Evolutionary conservation across 2,797 vertebrate genomes (phyloP), one percentile per base, ranked within the genome.

Genomic region (Pipistrellus nathusii): DNA sequence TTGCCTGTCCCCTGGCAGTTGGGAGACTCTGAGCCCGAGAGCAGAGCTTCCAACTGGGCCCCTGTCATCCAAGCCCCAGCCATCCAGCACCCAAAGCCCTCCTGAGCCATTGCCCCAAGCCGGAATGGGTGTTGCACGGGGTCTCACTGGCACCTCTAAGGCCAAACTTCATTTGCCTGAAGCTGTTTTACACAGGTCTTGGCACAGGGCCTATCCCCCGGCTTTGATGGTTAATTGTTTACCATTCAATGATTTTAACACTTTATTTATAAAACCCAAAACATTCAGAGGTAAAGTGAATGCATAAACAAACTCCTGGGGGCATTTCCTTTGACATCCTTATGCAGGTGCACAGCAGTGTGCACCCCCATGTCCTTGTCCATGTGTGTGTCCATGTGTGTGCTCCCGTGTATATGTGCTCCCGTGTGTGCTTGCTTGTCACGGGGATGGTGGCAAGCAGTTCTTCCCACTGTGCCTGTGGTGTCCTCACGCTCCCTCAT

Each of bases 231-330:
- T 44, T 66, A 30, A 55, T 38, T 80, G 46, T 44, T 84, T 53
- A 48, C 46, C 48, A 4, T 41, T 69, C 59, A 46, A 18, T 57
- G 53, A 21, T 92, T 88, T 88, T 77, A 89, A 64, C 38, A 76
- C 13, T 10, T 75, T 41, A 20, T 66, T 89, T 77, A 51, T 93
- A 59, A 95, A 91, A 66, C 25, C 27, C 76, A 44, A 41, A 73
- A 41, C n/a, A 27, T 30, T 69, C 2, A 35, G 35, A 75, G 48
- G 51, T 72, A 18, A 21, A 85, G 8, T 77, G 68, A 81, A 80
- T 46, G 68, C 9, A 6, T 35, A 20, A 46, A 14, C 46, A 48
- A 27, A 3, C 27, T 8, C 0, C 69, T 41, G 17, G 66, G 83
- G 69, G 35, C 30, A 1, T 57, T n/a, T 38, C 21, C 59, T 1